Conservation (phyloP, 1,140 invertebrate genomes). For the Drosophila trapezifrons region DNA sequence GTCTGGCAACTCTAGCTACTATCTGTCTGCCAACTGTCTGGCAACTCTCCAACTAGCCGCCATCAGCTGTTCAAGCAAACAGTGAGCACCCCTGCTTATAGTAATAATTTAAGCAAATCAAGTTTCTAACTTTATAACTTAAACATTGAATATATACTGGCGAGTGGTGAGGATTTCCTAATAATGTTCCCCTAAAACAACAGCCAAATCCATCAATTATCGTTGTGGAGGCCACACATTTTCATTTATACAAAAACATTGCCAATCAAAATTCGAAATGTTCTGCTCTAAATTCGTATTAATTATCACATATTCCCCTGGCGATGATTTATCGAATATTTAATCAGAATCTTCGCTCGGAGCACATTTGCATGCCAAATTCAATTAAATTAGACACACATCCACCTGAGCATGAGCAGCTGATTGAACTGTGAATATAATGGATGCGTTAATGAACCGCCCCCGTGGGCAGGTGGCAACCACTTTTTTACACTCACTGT, state of each 20-base stretch:
- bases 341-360: not conserved
- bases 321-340: slow-evolving; percentile 5
- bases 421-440: not conserved
- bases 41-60: too few relatives aligned
- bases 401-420: not conserved
- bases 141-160: too few relatives aligned
- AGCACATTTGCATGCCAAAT: not conserved
- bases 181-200: not conserved
- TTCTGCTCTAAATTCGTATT: not conserved
- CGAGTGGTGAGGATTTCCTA: not conserved
- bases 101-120: too few relatives aligned
- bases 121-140: too few relatives aligned
- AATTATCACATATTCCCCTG: not conserved
- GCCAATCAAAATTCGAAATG: not conserved
- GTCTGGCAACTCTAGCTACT: too few relatives aligned
- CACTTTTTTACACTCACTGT: slow-evolving; percentile 13
- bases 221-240: not conserved
- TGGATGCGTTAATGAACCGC: not conserved
- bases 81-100: too few relatives aligned
- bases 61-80: too few relatives aligned
- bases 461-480: not conserved
- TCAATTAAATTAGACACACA: not conserved
- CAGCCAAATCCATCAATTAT: not conserved
- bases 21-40: too few relatives aligned
- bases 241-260: not conserved